Evolutionary conservation across 1,140 invertebrate species (phyloP).

Genomic region (Xylocopa sonorina): DNA sequence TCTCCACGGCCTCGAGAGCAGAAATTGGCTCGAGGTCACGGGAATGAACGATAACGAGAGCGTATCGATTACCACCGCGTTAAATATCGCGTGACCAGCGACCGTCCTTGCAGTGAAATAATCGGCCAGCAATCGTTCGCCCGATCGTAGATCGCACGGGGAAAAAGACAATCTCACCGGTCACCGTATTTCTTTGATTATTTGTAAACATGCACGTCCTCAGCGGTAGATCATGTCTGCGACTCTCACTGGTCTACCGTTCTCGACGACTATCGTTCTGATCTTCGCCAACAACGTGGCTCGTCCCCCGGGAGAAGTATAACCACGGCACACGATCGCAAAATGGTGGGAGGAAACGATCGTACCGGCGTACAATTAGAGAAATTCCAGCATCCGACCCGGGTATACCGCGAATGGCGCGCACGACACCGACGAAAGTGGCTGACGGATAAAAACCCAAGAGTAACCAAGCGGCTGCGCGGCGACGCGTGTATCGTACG

Average conservation of each 20-base stretch:
- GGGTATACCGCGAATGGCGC: conserved; percentile 16
- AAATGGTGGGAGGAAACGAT: background rate
- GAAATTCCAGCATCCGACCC: background rate
- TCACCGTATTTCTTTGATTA: conserved; percentile 32
- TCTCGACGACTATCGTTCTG: conserved; percentile 6
- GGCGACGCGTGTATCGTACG: conserved; percentile 49
- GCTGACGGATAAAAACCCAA: conserved; percentile 25
- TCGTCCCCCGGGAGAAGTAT: too few species aligned
- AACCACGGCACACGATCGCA: background rate
- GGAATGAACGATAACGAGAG: conserved; percentile 3
- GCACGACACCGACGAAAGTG: background rate
- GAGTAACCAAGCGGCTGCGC: conserved; percentile 43
- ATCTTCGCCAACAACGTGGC: background rate
- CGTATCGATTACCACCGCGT: background rate
- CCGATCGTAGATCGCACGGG: background rate
- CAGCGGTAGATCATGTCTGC: conserved; percentile 73
- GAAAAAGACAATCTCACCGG: conserved; percentile 12
- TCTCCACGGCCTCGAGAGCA: background rate
- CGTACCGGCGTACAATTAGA: too few species aligned
- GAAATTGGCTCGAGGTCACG: background rate
- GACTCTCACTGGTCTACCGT: conserved; percentile 37
- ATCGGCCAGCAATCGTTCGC: background rate
- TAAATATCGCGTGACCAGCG: background rate
- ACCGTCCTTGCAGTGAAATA: background rate
- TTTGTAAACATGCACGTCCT: conserved; percentile 35